Evolutionary conservation across 1,140 invertebrate species (phyloP).

Genomic region (Lycorma delicatula): DNA sequence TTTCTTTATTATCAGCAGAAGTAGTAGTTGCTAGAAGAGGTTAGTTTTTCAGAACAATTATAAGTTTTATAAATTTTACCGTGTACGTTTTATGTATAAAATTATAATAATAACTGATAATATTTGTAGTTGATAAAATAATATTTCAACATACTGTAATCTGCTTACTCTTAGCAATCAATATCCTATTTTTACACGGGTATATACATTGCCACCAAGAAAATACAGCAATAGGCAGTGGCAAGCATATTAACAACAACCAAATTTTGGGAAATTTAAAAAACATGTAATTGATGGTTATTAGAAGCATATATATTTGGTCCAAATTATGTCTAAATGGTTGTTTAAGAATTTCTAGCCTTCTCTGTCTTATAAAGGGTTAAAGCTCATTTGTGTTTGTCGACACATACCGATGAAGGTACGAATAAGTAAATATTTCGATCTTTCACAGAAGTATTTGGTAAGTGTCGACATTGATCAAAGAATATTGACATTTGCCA

Average conservation of each 20-base stretch:
- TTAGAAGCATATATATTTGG: background rate
- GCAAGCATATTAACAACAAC: background rate
- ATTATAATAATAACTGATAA: background rate
- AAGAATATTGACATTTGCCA: too few species aligned
- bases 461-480: too few species aligned
- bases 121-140: background rate
- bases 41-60: too few species aligned
- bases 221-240: background rate
- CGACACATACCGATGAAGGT: too few species aligned
- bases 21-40: too few species aligned
- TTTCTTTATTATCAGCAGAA: too few species aligned
- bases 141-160: background rate
- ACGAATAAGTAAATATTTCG: too few species aligned
- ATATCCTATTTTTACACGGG: background rate
- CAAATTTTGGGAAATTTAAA: background rate
- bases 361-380: background rate
- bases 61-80: too few species aligned
- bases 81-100: too few species aligned
- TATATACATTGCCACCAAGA: background rate
- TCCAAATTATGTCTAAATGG: background rate
- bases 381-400: too few species aligned
- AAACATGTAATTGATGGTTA: background rate
- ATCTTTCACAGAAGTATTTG: too few species aligned
- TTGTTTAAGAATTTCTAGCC: background rate
- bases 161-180: background rate